A percentile compares a stretch with the other conserved stretches of the same genome.
Conservation (phyloP, 2,113 vertebrate genomes). For the Tupaia tana region DNA sequence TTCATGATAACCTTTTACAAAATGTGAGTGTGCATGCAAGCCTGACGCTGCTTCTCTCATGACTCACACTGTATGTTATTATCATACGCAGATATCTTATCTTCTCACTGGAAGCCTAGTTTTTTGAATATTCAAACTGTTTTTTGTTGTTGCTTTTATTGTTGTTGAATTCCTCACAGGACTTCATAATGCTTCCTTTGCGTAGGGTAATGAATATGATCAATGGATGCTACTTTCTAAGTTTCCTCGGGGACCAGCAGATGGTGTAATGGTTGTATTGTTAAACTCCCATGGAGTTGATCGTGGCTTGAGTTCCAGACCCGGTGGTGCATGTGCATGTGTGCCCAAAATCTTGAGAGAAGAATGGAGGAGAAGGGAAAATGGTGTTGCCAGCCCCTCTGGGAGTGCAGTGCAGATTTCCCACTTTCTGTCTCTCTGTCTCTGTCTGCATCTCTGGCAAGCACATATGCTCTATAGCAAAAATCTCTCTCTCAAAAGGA, state of each 20-base stretch:
- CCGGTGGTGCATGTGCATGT: no score
- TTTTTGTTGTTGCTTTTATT: not conserved
- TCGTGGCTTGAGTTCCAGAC: no score
- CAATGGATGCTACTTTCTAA: not conserved
- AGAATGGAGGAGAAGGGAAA: no score
- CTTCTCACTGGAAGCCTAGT: not conserved
- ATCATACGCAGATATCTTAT: not conserved
- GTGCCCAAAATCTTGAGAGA: no score
- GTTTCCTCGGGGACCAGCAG: not conserved
- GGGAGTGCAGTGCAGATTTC: no score
- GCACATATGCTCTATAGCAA: no score
- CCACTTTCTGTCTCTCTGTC: no score
- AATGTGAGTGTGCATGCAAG: accelerated
- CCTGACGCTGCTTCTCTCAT: not conserved
- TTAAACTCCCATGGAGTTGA: no score
- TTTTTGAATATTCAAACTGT: not conserved
- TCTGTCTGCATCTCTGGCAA: no score
- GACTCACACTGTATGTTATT: not conserved
- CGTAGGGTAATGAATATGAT: not conserved
- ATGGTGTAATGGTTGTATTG: no score
- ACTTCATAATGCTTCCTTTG: not conserved
- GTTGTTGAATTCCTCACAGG: not conserved
- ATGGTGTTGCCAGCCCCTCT: no score
- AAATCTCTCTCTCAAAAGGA: no score
- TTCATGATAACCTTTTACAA: not conserved